These are phyloP conservation scores for Cosmorhoe ocellata DNA, from an alignment of 2,888 invertebrate genomes.

Conservation along the genomic window DNA sequence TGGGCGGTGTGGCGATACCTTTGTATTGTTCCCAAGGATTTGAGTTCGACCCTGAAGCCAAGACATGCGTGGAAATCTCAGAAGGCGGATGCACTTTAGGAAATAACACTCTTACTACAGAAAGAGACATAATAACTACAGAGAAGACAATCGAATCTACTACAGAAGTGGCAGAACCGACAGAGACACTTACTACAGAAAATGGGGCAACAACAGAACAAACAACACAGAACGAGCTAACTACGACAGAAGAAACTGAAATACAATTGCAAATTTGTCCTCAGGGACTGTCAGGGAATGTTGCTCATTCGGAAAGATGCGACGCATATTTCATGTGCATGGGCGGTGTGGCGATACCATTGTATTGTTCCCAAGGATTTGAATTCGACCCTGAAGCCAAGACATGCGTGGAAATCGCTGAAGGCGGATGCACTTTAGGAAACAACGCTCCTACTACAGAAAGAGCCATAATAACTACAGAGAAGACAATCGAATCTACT, in stretches of 20 bases:
- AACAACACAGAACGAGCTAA: too few relatives aligned
- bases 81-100: slow-evolving; percentile 33
- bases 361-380: background rate
- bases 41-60: background rate
- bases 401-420: slow-evolving; percentile 29
- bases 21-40: background rate
- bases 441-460: background rate
- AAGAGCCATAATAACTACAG: background rate
- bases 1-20: background rate
- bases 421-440: slow-evolving; percentile 32
- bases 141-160: too few relatives aligned
- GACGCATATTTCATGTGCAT: background rate
- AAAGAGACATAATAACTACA: background rate
- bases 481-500: background rate
- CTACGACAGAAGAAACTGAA: background rate
- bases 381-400: background rate
- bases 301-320: background rate
- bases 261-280: background rate
- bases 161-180: too few relatives aligned
- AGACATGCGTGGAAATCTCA: slow-evolving; percentile 28
- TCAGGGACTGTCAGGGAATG: background rate
- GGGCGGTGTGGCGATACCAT: background rate
- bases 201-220: background rate
- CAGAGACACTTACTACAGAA: too few relatives aligned
- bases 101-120: background rate